These are phyloP conservation scores for Petrocephalus microphthalmus DNA, from an alignment of 2,113 vertebrate genomes.

Conservation along the genomic window DNA sequence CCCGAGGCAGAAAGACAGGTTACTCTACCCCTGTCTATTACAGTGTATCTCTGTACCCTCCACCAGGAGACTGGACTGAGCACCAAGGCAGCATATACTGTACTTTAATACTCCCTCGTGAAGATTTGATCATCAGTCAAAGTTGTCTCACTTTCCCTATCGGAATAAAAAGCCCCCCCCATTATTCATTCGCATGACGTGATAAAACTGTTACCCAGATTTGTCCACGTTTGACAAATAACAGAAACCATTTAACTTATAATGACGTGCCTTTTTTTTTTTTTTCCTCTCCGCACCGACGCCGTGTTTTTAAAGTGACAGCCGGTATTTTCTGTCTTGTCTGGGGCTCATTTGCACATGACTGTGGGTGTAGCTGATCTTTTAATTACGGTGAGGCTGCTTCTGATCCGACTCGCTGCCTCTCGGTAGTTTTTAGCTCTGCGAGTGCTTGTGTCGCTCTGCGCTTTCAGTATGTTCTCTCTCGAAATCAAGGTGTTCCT, in stretches of 20 bases:
- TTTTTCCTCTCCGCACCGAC: neutral
- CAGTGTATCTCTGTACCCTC: neutral
- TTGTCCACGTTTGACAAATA: neutral
- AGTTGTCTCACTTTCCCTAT: neutral
- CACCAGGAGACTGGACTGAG: neutral
- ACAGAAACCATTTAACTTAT: constrained; percentile 8
- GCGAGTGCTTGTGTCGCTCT: neutral
- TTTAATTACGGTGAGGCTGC: neutral
- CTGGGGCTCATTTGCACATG: neutral
- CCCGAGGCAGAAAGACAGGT: neutral
- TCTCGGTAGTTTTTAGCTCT: too few relatives aligned
- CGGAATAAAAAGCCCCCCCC: neutral
- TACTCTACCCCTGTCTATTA: neutral
- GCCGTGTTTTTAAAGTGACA: neutral
- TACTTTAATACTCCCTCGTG: neutral
- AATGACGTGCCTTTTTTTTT: neutral
- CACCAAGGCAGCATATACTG: neutral
- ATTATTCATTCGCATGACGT: neutral
- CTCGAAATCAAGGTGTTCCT: neutral
- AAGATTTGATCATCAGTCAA: neutral
- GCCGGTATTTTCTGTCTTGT: neutral
- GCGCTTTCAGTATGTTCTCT: neutral
- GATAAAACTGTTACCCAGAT: neutral
- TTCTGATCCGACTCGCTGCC: neutral
- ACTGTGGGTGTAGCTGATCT: neutral